phyloP scores from a whole-genome alignment of 1,140 invertebrate genomes.

The Papilio polyxenes region DNA sequence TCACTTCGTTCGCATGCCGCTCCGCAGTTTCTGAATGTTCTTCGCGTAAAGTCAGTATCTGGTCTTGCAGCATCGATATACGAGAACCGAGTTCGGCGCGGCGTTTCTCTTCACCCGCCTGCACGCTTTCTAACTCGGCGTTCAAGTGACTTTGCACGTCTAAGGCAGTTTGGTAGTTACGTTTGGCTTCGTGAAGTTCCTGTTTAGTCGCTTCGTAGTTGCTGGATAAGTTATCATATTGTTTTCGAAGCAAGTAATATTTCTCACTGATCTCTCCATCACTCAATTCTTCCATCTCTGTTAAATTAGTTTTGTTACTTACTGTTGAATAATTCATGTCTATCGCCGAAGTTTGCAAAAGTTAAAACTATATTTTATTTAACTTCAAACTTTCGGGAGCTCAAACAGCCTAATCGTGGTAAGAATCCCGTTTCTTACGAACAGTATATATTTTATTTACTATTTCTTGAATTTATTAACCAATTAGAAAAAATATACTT shows the following conservation, averaged over 20 bases:
- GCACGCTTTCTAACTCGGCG: conserved; percentile 72
- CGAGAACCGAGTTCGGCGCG: conserved; percentile 59
- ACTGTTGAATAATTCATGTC: conserved; percentile 75
- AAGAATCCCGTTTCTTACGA: too few relatives aligned
- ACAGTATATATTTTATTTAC: not conserved
- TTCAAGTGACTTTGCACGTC: conserved; percentile 74
- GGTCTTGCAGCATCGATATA: conserved; percentile 64
- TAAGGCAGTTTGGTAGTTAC: conserved; percentile 73
- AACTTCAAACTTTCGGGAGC: too few relatives aligned
- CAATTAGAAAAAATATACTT: too few relatives aligned
- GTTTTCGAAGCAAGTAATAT: conserved; percentile 73
- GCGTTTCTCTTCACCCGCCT: conserved; percentile 65
- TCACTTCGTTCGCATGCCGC: conserved; percentile 59
- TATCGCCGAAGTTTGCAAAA: not conserved
- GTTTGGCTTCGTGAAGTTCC: conserved; percentile 71
- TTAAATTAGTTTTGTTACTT: conserved; percentile 70
- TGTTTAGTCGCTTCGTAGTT: conserved; percentile 73
- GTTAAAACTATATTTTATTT: not conserved
- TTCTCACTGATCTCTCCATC: conserved; percentile 68
- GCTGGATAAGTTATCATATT: conserved; percentile 66
- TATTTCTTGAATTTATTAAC: not conserved
- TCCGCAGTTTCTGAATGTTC: conserved; percentile 60
- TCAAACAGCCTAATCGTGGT: too few relatives aligned
- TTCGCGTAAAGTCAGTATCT: conserved; percentile 62
- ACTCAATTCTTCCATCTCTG: conserved; percentile 65